Percentiles rank a stretch among this genome's conserved stretches.
phyloP scores from a whole-genome alignment of 2,888 invertebrate species.

The Pocota personata region DNA sequence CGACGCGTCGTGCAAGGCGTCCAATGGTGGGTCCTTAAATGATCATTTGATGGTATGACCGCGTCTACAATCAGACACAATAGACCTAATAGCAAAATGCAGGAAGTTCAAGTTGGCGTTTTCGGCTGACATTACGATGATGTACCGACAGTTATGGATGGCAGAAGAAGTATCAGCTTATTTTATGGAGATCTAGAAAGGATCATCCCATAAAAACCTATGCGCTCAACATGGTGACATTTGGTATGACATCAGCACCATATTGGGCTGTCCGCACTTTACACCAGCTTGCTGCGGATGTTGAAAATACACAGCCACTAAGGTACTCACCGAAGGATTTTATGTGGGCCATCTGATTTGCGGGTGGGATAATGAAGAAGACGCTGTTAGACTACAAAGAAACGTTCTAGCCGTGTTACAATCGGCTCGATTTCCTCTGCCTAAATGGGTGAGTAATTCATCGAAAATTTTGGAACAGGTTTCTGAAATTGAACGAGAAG shows the following conservation, averaged over 20 bases:
- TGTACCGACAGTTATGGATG: conserved; percentile 35
- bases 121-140: background rate
- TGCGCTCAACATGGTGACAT: conserved; percentile 65
- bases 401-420: background rate
- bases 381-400: conserved; percentile 17
- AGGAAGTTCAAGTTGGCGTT: conserved; percentile 2
- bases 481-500: conserved; percentile 5
- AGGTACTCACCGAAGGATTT: conserved; percentile 29
- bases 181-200: conserved; percentile 29
- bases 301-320: conserved; percentile 67
- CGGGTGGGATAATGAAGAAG: conserved; percentile 16
- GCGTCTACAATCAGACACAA: background rate
- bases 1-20: background rate
- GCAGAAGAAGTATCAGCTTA: conserved; percentile 31
- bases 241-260: conserved; percentile 62
- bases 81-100: background rate
- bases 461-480: background rate
- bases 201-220: conserved; percentile 48
- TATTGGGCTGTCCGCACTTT: conserved; percentile 62
- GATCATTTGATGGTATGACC: conserved; percentile 3
- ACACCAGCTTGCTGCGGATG: conserved; percentile 65
- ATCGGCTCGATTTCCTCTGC: conserved; percentile 23
- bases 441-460: conserved; percentile 41
- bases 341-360: conserved; percentile 65
- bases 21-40: background rate